Evolutionary conservation across 2,888 invertebrate species (phyloP).

Genomic region (Cephus rjabovi): DNA sequence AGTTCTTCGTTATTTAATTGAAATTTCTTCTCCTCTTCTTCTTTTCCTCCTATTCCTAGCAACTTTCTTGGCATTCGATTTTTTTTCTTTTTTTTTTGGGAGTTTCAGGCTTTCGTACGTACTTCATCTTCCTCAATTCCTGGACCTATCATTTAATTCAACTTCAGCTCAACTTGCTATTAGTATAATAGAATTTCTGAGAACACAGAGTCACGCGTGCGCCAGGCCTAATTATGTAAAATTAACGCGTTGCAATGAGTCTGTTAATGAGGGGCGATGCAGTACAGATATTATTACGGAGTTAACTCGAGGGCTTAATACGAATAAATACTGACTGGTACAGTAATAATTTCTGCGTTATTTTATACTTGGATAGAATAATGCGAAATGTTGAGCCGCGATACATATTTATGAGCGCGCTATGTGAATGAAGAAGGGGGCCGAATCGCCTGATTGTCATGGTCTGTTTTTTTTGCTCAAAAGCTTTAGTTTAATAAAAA

Average conservation of each 20-base stretch:
- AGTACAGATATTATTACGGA: constrained; percentile 14
- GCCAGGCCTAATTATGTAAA: constrained; percentile 3
- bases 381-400: background rate
- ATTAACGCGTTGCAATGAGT: constrained; percentile 10
- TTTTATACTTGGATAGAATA: background rate
- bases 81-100: too few relatives aligned
- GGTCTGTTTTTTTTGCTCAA: too few relatives aligned
- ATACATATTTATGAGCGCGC: too few relatives aligned
- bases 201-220: background rate
- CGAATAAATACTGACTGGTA: constrained; percentile 21
- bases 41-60: background rate
- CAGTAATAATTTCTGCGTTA: constrained; percentile 24
- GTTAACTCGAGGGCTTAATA: constrained; percentile 18
- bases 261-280: constrained; percentile 24
- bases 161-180: background rate
- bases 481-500: too few relatives aligned
- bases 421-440: too few relatives aligned
- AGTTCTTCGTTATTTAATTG: background rate
- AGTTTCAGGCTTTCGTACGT: background rate
- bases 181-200: background rate
- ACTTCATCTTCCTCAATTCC: background rate
- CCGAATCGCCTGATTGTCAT: too few relatives aligned
- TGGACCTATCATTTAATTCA: background rate
- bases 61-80: background rate
- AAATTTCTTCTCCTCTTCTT: background rate